Evolutionary conservation across 1,140 invertebrate species (phyloP), one percentile per base, ranked within the genome.

Genomic region (Battus philenor): DNA sequence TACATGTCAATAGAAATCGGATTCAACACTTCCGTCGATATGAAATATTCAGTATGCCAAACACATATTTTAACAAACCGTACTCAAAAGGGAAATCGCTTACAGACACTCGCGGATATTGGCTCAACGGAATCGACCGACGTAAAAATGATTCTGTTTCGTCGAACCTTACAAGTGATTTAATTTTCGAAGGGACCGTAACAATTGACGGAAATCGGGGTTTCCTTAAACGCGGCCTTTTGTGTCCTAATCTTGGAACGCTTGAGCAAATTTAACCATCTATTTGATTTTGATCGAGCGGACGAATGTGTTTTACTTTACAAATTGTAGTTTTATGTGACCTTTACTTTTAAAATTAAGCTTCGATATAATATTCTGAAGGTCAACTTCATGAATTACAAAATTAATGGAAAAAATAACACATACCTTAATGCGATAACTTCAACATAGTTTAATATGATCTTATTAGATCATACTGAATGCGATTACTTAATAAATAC

Each of bases 81-180:
- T 2, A 36, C 17, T 36, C 18, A 20, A 36, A 36, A 10, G 38
- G 36, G 50, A 50, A 59, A 63, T 59, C 52, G 47, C 52, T 55
- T 43, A 49, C 39, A 44, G 45, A 44, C 43, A 49, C 22, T 32
- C 39, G 39, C 48, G 34, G 54, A 54, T 60, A 61, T 61, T 47
- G 46, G 50, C 15, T 52, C 47, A 54, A 31, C 52, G 41, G 38
- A 48, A 50, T 50, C 50, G 43, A 55, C 47, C 60, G 60, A 36
- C 54, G 64, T 56, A 57, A 67, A 60, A 62, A 56, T 59, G 65
- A 62, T 62, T 62, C 56, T 62, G 55, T 68, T 61, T 61, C 55
- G 54, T 31, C 34, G 44, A 52, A 51, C 47, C 49, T 54, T 53
- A 55, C 58, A 53, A 65, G 50, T 61, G 65, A 65, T 65, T 59